Conservation (phyloP, 2,113 vertebrate species). For the Chrysemys picta region DNA sequence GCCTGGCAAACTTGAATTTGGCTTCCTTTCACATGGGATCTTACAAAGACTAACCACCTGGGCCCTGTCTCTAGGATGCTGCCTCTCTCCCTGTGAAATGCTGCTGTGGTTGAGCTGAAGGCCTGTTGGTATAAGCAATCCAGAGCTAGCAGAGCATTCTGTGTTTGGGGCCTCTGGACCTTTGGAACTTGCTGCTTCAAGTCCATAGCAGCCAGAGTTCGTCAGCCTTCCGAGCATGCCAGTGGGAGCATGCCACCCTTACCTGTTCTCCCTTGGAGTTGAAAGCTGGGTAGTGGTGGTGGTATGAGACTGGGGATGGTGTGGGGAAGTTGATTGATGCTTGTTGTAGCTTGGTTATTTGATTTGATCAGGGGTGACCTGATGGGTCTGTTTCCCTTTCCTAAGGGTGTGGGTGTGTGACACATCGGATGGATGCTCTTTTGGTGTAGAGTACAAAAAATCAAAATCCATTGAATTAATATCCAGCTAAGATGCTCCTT, state of each 20-base stretch:
- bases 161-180: not conserved
- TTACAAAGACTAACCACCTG: not conserved
- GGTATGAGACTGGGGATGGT: not conserved
- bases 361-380: not conserved
- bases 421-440: too few species aligned
- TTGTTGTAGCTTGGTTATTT: not conserved
- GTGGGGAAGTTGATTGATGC: not conserved
- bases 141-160: not conserved
- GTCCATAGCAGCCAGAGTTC: not conserved
- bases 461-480: not conserved
- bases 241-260: too few species aligned
- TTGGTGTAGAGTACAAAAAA: not conserved
- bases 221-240: not conserved
- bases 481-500: not conserved
- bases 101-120: not conserved
- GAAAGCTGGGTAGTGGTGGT: not conserved
- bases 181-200: not conserved
- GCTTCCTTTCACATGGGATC: not conserved
- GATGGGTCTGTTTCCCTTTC: too few species aligned
- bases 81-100: not conserved
- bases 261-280: not conserved
- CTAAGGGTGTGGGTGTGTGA: too few species aligned
- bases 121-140: not conserved
- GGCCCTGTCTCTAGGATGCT: not conserved
- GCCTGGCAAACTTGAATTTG: not conserved